Evolutionary conservation across 2,888 invertebrate species (phyloP), one percentile per base, ranked within the genome.

Genomic region (Morpho achilles): DNA sequence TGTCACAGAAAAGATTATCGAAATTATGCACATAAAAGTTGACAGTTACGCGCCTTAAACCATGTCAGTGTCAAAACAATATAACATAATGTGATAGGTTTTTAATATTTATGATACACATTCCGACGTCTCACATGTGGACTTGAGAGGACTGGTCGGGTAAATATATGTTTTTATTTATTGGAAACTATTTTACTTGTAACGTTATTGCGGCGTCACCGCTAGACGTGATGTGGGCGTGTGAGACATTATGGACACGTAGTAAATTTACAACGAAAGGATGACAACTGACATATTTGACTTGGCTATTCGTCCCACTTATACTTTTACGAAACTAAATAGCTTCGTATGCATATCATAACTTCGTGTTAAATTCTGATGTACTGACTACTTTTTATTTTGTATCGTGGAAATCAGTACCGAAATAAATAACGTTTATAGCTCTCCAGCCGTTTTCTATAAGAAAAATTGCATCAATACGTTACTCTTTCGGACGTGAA

Each of bases 141-240:
- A 61, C 58, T 53, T 59, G 56, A 53, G 60, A 53, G 62, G 65
- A 67, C 64, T 54, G 71, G 73, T 77, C 73, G 76, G 76, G 82
- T 78, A 76, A 77, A 79, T 80, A 76, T 74, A 75, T 65, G 50
- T 61, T 59, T 60, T 42, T 73, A 43, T 77, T 76, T 78, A 79
- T 80, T 75, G 75, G 69, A 73, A 77, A 76, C 75, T 75, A 77
- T 79, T 79, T 77, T 69, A 74, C 69, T 73, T 72, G 72, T 72
- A 68, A 71, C 67, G 72, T 73, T 76, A 74, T 75, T 77, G 81
- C 80, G 69, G 69, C 67, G 81, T 84, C 82, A 84, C 73, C 69
- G 67, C 45, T 66, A 60, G 66, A 54, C 59, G 45, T 51, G 57
- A 52, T 57, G 67, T 66, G 63, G 82, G 73, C 73, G 70, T 64